A percentile compares a stretch with the other conserved stretches of the same genome.
Evolutionary conservation across 2,113 vertebrate species (phyloP).

Genomic region (Carassius gibelio): DNA sequence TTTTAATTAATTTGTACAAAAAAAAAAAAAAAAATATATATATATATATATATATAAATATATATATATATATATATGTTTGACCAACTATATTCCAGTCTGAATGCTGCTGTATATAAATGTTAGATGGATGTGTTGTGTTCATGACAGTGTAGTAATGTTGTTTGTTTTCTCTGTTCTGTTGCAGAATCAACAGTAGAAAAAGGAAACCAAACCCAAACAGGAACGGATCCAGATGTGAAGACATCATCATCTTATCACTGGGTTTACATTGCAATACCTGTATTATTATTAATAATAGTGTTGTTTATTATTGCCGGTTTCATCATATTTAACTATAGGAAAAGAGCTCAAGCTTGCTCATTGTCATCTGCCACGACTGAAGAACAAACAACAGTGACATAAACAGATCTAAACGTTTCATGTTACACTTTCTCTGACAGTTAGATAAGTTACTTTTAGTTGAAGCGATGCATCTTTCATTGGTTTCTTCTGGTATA

Average conservation of each 20-base stretch:
- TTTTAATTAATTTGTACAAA: too few species aligned
- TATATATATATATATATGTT: too few species aligned
- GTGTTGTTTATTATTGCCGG: not conserved
- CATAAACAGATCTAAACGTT: too few species aligned
- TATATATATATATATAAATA: too few species aligned
- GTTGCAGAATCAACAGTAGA: not conserved
- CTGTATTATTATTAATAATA: not conserved
- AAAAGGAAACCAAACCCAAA: not conserved
- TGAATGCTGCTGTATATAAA: not conserved
- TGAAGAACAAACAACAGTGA: not conserved
- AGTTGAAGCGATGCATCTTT: too few species aligned
- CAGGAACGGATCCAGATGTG: too few species aligned
- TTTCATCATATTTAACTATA: not conserved
- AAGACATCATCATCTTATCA: too few species aligned
- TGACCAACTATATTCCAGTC: not conserved
- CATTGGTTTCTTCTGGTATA: too few species aligned
- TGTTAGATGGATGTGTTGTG: not conserved
- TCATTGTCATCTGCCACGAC: not conserved
- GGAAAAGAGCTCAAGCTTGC: not conserved
- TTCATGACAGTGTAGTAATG: not conserved
- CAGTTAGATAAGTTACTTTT: too few species aligned
- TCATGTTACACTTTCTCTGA: too few species aligned
- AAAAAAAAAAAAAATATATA: too few species aligned
- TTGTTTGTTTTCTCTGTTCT: not conserved
- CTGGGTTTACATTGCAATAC: too few species aligned